Conservation (phyloP, 1,140 invertebrate genomes). For the Euglossa dilemma region DNA sequence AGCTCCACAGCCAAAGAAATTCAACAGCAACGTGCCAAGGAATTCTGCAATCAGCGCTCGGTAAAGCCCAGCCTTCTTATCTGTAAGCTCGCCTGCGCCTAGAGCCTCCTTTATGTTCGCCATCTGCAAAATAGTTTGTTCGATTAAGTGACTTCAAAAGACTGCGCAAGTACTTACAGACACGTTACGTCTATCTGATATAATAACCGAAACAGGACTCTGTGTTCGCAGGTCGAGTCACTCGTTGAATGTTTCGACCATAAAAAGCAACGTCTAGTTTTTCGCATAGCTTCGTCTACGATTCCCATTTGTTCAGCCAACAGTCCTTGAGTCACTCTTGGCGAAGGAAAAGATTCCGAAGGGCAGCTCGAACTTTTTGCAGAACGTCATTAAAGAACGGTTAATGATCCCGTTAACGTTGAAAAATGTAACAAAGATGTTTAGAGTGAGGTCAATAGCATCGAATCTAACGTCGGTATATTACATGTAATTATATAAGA, state of each 20-base stretch:
- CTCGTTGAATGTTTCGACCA: background rate
- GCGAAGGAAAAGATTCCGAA: constrained; percentile 12
- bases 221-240: background rate
- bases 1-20: constrained; percentile 93
- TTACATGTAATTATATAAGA: no score
- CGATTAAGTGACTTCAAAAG: background rate
- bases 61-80: constrained; percentile 84
- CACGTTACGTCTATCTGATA: background rate
- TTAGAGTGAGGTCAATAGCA: background rate
- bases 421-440: background rate
- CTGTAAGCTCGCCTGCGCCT: constrained; percentile 86
- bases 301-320: background rate
- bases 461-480: background rate
- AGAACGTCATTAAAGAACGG: background rate
- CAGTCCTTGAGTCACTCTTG: constrained; percentile 21
- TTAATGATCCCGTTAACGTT: background rate
- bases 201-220: constrained; percentile 6
- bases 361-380: background rate
- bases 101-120: constrained; percentile 85
- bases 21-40: constrained; percentile 90
- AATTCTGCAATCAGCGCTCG: constrained; percentile 92
- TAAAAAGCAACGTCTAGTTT: constrained; percentile 26
- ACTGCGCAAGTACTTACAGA: background rate
- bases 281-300: background rate
- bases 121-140: constrained; percentile 16